phyloP scores from a whole-genome alignment of 1,140 invertebrate species.

The Solen grandis region DNA sequence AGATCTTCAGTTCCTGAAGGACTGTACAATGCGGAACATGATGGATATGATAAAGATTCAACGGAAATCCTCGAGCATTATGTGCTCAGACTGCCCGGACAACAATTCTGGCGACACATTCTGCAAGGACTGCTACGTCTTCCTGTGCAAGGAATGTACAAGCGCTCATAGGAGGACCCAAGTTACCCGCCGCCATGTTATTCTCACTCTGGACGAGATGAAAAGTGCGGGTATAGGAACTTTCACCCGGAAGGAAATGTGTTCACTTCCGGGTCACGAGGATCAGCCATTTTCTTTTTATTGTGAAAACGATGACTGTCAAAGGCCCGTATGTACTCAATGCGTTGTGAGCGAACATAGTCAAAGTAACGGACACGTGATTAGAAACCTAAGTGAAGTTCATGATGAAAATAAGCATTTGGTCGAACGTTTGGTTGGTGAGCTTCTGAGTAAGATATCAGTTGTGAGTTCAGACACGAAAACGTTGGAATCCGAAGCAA shows the following conservation, averaged over 20 bases:
- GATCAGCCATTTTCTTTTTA: slow-evolving; percentile 53
- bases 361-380: slow-evolving; percentile 34
- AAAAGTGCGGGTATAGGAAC: slow-evolving; percentile 44
- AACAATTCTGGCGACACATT: slow-evolving; percentile 40
- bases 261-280: slow-evolving; percentile 45
- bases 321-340: slow-evolving; percentile 46
- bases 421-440: slow-evolving; percentile 43
- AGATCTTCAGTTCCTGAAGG: slow-evolving; percentile 39
- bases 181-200: slow-evolving; percentile 33
- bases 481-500: slow-evolving; percentile 9
- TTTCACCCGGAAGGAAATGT: slow-evolving; percentile 49
- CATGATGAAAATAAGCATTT: slow-evolving; percentile 41
- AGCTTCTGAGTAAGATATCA: slow-evolving; percentile 43
- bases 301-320: slow-evolving; percentile 44
- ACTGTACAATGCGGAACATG: slow-evolving; percentile 51
- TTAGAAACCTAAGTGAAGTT: slow-evolving; percentile 47
- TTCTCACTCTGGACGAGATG: slow-evolving; percentile 39
- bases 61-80: slow-evolving; percentile 40
- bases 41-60: slow-evolving; percentile 51
- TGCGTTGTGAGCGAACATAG: slow-evolving; percentile 43
- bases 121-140: slow-evolving; percentile 54
- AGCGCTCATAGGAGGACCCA: slow-evolving; percentile 52
- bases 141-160: slow-evolving; percentile 50
- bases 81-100: slow-evolving; percentile 51
- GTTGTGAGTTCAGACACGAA: slow-evolving; percentile 35